phyloP scores from a whole-genome alignment of 1,140 invertebrate genomes.

The Eurosta solidaginis region DNA sequence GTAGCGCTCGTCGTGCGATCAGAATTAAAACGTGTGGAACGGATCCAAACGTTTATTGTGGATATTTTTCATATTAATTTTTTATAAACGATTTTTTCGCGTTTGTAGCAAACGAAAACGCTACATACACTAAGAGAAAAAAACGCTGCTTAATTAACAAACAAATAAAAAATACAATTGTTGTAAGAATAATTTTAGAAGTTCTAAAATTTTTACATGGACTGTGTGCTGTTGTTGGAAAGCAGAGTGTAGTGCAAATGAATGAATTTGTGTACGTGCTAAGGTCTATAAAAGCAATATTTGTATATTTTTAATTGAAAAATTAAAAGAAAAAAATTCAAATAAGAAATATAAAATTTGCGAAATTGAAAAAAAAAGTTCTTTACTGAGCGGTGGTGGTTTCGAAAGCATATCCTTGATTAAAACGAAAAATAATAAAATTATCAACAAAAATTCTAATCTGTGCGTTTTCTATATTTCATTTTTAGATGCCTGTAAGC shows the following conservation, averaged over 20 bases:
- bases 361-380: too few species aligned
- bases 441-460: background rate
- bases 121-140: background rate
- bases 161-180: background rate
- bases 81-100: background rate
- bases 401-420: background rate
- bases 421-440: background rate
- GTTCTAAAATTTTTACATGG: background rate
- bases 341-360: background rate
- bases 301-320: background rate
- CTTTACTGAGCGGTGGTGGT: too few species aligned
- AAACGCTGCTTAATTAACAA: background rate
- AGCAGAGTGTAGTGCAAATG: background rate
- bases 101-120: background rate
- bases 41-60: background rate
- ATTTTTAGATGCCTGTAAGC: slow-evolving; percentile 2
- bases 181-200: background rate
- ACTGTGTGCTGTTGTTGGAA: background rate
- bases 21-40: slow-evolving; percentile 17
- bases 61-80: background rate
- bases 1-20: slow-evolving; percentile 19
- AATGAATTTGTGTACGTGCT: background rate
- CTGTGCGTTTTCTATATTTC: background rate
- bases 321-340: background rate
- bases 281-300: background rate